These are phyloP conservation scores for Nasonia giraulti DNA, from an alignment of 1,140 invertebrate genomes.

Conservation along the genomic window DNA sequence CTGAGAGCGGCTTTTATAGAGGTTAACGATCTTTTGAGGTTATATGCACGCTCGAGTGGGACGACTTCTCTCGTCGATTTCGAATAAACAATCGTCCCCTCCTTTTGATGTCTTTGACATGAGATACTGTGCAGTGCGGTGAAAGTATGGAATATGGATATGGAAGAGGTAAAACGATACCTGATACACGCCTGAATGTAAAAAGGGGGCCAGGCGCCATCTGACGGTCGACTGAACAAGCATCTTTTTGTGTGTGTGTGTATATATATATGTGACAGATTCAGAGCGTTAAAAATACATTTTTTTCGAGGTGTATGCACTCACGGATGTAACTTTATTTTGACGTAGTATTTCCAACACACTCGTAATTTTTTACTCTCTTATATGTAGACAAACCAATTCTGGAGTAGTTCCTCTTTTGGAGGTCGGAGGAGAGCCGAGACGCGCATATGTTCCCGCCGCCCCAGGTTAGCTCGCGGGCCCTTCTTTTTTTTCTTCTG, in stretches of 20 bases:
- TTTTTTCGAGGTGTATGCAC: background rate
- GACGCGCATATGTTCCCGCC: constrained; percentile 8
- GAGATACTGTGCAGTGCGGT: background rate
- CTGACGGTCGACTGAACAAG: background rate
- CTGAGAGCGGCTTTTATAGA: background rate
- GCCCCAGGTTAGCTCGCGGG: background rate
- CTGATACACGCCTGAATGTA: background rate
- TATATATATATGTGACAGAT: background rate
- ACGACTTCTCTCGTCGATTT: background rate
- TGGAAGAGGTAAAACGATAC: background rate
- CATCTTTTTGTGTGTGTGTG: background rate
- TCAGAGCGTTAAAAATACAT: background rate
- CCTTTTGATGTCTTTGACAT: too few relatives aligned
- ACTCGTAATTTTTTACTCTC: background rate
- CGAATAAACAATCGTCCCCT: too few relatives aligned
- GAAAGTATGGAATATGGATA: background rate
- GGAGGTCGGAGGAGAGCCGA: background rate
- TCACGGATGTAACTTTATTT: background rate
- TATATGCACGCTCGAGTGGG: background rate
- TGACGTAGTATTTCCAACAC: background rate
- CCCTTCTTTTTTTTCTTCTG: background rate
- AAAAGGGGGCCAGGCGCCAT: background rate
- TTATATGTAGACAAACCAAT: background rate
- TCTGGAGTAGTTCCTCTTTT: background rate
- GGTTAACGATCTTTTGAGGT: constrained; percentile 34